These are phyloP conservation scores for Alosa sapidissima DNA, from an alignment of 2,797 vertebrate species.

Conservation along the genomic window DNA sequence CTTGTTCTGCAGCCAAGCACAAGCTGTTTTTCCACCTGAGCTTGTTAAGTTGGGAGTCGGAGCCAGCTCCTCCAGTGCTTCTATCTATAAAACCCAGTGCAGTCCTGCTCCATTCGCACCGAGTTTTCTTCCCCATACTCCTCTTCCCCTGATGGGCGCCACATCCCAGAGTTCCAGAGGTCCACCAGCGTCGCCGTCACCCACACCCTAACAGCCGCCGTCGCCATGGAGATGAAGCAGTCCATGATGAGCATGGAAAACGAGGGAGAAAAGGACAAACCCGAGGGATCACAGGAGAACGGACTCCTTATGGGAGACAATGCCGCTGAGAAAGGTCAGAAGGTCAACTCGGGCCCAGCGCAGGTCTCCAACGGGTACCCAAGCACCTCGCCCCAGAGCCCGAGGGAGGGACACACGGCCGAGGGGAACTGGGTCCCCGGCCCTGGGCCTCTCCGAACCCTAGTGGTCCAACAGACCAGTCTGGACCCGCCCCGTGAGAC, in stretches of 20 bases:
- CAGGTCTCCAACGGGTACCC: conserved; percentile 89
- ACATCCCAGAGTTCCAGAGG: conserved; percentile 62
- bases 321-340: conserved; percentile 65
- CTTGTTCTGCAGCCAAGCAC: conserved; percentile 58
- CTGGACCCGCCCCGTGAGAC: conserved; percentile 84
- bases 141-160: conserved; percentile 78
- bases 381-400: conserved; percentile 81
- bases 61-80: conserved; percentile 27
- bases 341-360: conserved; percentile 63
- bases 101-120: conserved; percentile 28
- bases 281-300: conserved; percentile 72
- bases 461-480: conserved; percentile 83
- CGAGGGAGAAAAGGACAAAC: conserved; percentile 64
- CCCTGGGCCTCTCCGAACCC: conserved; percentile 75
- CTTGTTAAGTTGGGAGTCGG: conserved; percentile 50
- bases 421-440: conserved; percentile 52
- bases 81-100: conserved; percentile 27
- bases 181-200: conserved; percentile 57
- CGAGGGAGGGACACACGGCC: conserved; percentile 68
- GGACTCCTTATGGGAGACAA: conserved; percentile 73
- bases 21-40: conserved; percentile 35
- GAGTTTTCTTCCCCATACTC: conserved; percentile 41
- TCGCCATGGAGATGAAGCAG: conserved; percentile 84
- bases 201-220: conserved; percentile 53
- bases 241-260: conserved; percentile 70